These are phyloP conservation scores for Brachystomella parvula DNA, from an alignment of 1,140 invertebrate genomes.

Conservation along the genomic window DNA sequence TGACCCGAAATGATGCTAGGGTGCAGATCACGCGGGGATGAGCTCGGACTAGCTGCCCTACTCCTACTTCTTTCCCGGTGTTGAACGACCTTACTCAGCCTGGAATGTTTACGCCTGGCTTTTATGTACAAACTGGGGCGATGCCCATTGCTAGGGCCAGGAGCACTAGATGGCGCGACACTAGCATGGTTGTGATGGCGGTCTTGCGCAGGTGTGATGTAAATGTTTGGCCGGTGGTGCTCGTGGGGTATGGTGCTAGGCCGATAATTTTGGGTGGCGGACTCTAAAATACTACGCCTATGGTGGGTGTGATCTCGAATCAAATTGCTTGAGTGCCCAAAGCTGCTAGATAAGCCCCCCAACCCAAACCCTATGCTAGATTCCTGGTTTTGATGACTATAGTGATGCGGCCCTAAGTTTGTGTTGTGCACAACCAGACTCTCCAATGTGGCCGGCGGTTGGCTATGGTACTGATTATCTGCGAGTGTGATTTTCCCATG, in stretches of 20 bases:
- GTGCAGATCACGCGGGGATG: not conserved
- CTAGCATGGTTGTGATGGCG: not conserved
- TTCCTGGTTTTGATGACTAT: not conserved
- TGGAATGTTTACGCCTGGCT: not conserved
- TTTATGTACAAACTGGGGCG: not conserved
- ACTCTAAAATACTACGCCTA: not conserved
- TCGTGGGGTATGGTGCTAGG: not conserved
- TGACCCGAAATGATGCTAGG: not conserved
- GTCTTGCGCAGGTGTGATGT: no score
- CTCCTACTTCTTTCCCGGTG: not conserved
- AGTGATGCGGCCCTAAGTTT: not conserved
- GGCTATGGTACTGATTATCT: not conserved
- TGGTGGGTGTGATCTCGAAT: not conserved
- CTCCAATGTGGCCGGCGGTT: not conserved
- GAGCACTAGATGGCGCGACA: not conserved
- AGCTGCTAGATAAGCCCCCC: not conserved
- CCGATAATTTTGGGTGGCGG: not conserved
- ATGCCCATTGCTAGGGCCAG: not conserved
- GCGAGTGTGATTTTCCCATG: not conserved
- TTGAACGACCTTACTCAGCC: not conserved
- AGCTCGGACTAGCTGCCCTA: not conserved
- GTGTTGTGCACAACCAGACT: not conserved
- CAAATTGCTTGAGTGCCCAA: not conserved
- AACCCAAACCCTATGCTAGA: not conserved
- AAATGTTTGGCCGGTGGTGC: not conserved